Base-by-base conservation (phyloP, 37 sponge, comb jelly and placozoan genomes). In the Beroe forskalii region DNA sequence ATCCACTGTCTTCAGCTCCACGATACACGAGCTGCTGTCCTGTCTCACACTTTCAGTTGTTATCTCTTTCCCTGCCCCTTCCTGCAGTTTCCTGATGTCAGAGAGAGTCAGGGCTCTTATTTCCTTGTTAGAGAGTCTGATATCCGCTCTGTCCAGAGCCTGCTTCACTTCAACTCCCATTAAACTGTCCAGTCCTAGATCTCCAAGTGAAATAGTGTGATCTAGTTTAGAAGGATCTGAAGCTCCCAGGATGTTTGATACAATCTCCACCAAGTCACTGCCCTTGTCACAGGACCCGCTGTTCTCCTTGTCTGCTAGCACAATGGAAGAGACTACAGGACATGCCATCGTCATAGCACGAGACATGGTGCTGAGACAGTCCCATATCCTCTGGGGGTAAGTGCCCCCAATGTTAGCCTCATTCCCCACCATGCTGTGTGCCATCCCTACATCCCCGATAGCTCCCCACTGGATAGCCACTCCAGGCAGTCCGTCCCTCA, bases 391-490 rank as follows among this genome's bases (percentile, higher is more conserved):
- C 62, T 92, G 92, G 2, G 90, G 92, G 40, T 67, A 86, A 4
- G 92, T 92, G 27, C 90, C 90, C 17, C 67, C 92, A 27, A 92
- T 61, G 6, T 30, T 89, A 0, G 66, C 72, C 62, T 86, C 76
- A 28, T 62, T 92, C 19, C 60, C 90, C 2, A 32, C 76, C 92
- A 92, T 89, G 40, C 27, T 66, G 23, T 92, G 75, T 3, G 83
- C 67, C 66, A 92, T 89, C 28, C 92, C 92, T 8, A 92, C 92
- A 23, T 92, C 92, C 31, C 76, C 92, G 28, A 92, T 89, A 39
- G 92, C 92, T 27, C 92, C 92, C 92, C 92, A 92, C 90, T 92
- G 92, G 43, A 92, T 92, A 40, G 92, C 90, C 0, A 92, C 61
- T 24, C 90, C 92, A 55, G 66, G 69, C 9, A 86, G 44, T 17